These are phyloP conservation scores for Temnothorax ravouxi DNA, from an alignment of 2,888 invertebrate genomes.

Conservation along the genomic window DNA sequence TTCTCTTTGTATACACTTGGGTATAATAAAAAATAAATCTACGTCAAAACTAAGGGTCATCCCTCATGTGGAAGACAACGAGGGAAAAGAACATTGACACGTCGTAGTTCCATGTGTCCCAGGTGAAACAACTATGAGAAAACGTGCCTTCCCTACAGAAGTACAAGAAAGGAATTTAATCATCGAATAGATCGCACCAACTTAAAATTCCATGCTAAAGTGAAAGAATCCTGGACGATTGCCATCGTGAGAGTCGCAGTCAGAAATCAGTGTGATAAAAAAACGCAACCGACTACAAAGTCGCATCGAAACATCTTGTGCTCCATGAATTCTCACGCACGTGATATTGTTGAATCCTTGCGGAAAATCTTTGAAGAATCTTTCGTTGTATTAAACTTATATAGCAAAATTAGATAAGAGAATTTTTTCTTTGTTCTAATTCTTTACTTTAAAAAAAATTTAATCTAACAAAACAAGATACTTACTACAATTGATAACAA, in stretches of 20 bases:
- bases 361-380: neutral
- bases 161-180: constrained; percentile 39
- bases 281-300: constrained; percentile 1
- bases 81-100: neutral
- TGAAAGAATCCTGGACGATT: neutral
- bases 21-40: constrained; percentile 5
- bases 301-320: neutral
- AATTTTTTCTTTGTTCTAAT: neutral
- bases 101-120: neutral
- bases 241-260: neutral
- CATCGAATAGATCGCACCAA: constrained; percentile 11
- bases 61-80: neutral
- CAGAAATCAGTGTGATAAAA: constrained; percentile 16
- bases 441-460: neutral
- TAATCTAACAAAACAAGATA: neutral
- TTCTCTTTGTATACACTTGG: neutral
- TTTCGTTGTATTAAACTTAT: neutral
- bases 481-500: neutral
- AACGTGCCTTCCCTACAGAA: constrained; percentile 14
- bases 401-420: neutral
- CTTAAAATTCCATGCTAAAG: constrained; percentile 15
- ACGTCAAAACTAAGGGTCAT: neutral
- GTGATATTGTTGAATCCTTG: neutral
- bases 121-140: neutral
- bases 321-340: neutral